Base-by-base conservation (phyloP, 2,113 vertebrate species). In the Addax nasomaculatus region DNA sequence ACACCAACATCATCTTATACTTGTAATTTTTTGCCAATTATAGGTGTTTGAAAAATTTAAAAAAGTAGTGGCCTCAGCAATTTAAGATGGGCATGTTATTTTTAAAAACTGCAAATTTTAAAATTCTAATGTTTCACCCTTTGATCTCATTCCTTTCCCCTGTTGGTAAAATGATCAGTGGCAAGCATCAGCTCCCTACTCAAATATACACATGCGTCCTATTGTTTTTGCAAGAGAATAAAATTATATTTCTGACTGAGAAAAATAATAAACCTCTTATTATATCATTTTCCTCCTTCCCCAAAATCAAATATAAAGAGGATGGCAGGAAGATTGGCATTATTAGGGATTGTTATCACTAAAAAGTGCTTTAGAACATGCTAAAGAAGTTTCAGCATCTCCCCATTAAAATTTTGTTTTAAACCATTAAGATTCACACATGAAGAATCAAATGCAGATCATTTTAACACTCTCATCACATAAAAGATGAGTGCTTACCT, bases 221-320 rank as follows among this genome's bases (percentile, higher is more conserved):
- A 62, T 39, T 92, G 7, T 51, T 94, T 93, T 43, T 93, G 12
- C 51, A 90, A 84, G n/a, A 90, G 30, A 12, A 95, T 67, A 90
- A 60, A 62, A 79, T 95, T 95, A 85, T 60, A 92, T 87, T 83
- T 95, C 39, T 93, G 81, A 60, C 2, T 25, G 49, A 95, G 89
- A 79, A 90, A 96, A 93, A 89, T 49, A 25, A 55, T 81, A 95
- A 98, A 87, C 11, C 15, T 93, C 25, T 76, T 95, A 89, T 70
- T 96, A 93, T 90, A 62, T 94, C 3, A 92, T 79, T 95, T 93
- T 53, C 14, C 60, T 95, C 21, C 29, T 89, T 92, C 27, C 45
- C 45, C 8, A 76, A 83, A 94, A 62, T 83, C 15, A 93, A 95
- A 58, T 79, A 62, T 47, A 94, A 43, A 87, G 36, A 92, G 33